Evolutionary conservation across 92 coral and sea anemone genomes (phyloP).

Genomic region (Zoanthus sociatus): DNA sequence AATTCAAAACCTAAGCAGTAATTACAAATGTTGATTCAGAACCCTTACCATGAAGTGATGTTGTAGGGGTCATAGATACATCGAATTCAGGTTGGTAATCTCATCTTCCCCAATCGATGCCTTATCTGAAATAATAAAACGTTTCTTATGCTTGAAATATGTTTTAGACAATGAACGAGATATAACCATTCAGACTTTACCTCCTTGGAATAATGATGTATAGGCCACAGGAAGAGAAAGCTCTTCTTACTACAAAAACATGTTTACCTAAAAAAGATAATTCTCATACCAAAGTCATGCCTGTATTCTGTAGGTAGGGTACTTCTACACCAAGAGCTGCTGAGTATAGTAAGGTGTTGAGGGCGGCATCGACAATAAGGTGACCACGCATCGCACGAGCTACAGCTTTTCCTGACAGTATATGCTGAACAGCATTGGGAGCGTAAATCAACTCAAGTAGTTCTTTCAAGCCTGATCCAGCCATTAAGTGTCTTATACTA

Average conservation of each 20-base stretch:
- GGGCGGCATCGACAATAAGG: slow-evolving; percentile 36
- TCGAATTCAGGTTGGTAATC: too few species aligned
- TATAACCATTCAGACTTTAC: background rate
- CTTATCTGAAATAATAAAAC: too few species aligned
- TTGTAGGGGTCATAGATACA: too few species aligned
- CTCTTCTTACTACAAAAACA: too few species aligned
- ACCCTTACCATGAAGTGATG: too few species aligned
- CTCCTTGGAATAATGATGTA: background rate
- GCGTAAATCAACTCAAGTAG: slow-evolving; percentile 30
- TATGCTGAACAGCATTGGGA: slow-evolving; percentile 49
- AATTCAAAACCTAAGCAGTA: too few species aligned
- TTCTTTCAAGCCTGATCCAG: slow-evolving; percentile 39
- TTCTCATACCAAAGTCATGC: background rate
- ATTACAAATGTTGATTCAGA: too few species aligned
- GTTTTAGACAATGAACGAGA: too few species aligned
- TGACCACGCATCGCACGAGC: slow-evolving; percentile 46
- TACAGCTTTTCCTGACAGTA: slow-evolving; percentile 34
- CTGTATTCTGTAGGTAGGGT: slow-evolving; percentile 25
- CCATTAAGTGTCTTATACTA: slow-evolving; percentile 37
- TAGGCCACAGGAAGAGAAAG: background rate
- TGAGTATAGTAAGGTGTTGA: slow-evolving; percentile 28
- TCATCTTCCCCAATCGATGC: too few species aligned
- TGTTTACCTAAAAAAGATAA: too few species aligned
- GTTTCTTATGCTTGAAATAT: too few species aligned
- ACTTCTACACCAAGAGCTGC: slow-evolving; percentile 23